Conservation (phyloP, 1,140 invertebrate genomes). For the Mesaphorura yosii region DNA sequence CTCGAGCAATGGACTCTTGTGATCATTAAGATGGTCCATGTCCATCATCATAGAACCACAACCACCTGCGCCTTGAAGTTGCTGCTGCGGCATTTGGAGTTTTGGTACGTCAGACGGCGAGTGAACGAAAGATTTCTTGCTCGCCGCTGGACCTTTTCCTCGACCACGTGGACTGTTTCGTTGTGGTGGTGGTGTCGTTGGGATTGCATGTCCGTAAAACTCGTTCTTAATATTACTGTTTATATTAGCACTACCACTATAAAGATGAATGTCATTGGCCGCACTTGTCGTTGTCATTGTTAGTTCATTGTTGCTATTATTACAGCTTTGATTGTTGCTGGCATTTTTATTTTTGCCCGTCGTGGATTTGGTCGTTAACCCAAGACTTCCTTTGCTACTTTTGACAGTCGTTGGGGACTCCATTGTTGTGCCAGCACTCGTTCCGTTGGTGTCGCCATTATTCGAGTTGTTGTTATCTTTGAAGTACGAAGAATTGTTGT, state of each 20-base stretch:
- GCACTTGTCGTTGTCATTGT: too few species aligned
- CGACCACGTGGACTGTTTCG: not conserved
- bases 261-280: too few species aligned
- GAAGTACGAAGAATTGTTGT: slow-evolving; percentile 28
- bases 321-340: slow-evolving; percentile 32
- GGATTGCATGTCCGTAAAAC: not conserved
- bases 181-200: not conserved
- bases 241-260: too few species aligned
- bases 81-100: slow-evolving; percentile 2
- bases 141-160: not conserved
- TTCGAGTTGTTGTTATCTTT: slow-evolving; percentile 29
- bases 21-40: not conserved
- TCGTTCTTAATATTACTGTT: too few species aligned
- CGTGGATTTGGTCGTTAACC: slow-evolving; percentile 18
- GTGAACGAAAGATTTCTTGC: slow-evolving; percentile 3
- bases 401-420: slow-evolving; percentile 6
- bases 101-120: not conserved
- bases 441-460: not conserved
- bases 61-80: slow-evolving; percentile 10
- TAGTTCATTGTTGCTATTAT: too few species aligned
- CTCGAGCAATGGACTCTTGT: slow-evolving; percentile 21
- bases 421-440: not conserved
- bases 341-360: slow-evolving; percentile 17
- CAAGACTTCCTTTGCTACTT: too few species aligned
- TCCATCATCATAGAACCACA: slow-evolving; percentile 14